Evolutionary conservation across 2,113 vertebrate species (phyloP), one percentile per base, ranked within the genome.

Genomic region (Plotosus lineatus): DNA sequence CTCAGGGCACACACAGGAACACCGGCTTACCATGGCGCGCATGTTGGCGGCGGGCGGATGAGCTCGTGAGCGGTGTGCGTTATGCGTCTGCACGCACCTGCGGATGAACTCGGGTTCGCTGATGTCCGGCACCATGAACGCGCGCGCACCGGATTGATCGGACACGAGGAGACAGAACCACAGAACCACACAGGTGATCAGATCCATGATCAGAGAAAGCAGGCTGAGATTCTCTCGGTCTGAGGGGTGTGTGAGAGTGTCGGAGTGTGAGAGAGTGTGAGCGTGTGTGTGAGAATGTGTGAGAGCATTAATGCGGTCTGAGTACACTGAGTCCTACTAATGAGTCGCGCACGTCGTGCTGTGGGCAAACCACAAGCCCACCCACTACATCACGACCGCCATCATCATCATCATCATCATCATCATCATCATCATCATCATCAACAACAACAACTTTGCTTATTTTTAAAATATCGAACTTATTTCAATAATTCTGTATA

Each of bases 41-140:
- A 78, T 77, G 55, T 82, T 74, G 77, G 44, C 78, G 7, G 77
- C 80, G 73, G 80, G 38, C 48, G 77, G 80, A 4, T 51, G n/a
- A 15, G 51, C 72, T n/a, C 77, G 82, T 21, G 80, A 26, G 48
- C 85, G 82, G 15, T 86, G 68, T 1, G 11, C 61, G 65, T 86
- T 86, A 33, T 86, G 85, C 58, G 80, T 73, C 38, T 42, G 77
- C 65, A 86, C 85, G 69, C 85, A 86, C 80, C 74, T 68, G 77
- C 83, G 77, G 78, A 86, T 86, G 61, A 86, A 86, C 33, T 80
- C 80, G 5, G 85, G 80, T 21, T 86, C 80, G 12, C 77, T 36
- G 46, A 86, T 80, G 81, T 79, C 83, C n/a, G 83, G 85, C 31
- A 86, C 51, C 48, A 83, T 11, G 44, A 78, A 76, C 2, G 82